Percentiles rank a stretch among this genome's conserved stretches.
phyloP scores from a whole-genome alignment of 2,888 invertebrate genomes.

The Neoaliturus tenellus region DNA sequence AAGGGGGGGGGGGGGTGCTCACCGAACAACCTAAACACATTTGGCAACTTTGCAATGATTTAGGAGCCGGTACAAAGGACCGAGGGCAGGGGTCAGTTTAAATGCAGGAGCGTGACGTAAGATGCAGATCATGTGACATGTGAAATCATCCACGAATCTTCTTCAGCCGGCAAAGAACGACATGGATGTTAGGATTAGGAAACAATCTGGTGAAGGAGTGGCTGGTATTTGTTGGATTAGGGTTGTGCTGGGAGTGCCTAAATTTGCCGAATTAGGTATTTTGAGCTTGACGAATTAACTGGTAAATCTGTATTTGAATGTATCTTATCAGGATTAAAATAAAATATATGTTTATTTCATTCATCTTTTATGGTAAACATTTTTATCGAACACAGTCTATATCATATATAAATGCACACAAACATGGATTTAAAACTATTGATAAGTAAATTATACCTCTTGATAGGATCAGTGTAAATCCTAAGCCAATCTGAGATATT shows the following conservation, averaged over 20 bases:
- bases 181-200: slow-evolving; percentile 1
- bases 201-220: not conserved
- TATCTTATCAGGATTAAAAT: too few species aligned
- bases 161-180: not conserved
- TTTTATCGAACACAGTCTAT: too few species aligned
- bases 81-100: slow-evolving; percentile 12
- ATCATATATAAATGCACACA: too few species aligned
- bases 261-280: not conserved
- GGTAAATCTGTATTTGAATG: too few species aligned
- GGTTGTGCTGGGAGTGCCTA: not conserved
- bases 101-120: slow-evolving; percentile 31
- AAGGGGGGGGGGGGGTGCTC: not conserved
- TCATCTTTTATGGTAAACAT: too few species aligned
- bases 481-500: too few species aligned
- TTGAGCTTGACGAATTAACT: not conserved
- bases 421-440: too few species aligned
- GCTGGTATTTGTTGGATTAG: not conserved
- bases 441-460: too few species aligned
- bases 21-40: slow-evolving; percentile 12
- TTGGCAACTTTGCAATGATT: slow-evolving; percentile 45
- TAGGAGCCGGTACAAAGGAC: slow-evolving; percentile 20
- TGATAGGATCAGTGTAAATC: too few species aligned
- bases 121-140: not conserved
- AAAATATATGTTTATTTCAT: too few species aligned
- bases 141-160: not conserved